These are phyloP conservation scores for Morinoia aosen DNA, from an alignment of 2,888 invertebrate genomes.

Conservation along the genomic window DNA sequence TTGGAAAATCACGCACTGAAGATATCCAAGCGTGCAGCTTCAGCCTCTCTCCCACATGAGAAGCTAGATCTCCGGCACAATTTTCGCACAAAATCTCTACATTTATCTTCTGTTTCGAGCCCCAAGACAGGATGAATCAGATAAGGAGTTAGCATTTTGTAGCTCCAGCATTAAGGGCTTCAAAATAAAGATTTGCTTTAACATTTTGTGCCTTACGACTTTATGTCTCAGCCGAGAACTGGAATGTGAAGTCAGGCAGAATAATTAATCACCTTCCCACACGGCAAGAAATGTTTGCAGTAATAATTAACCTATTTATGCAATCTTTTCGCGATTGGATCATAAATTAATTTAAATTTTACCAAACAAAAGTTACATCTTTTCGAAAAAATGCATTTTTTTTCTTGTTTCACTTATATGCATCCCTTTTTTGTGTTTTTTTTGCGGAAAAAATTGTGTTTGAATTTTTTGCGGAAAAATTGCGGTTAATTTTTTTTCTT, in stretches of 20 bases:
- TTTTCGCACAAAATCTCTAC: background rate
- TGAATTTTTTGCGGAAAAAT: too few species aligned
- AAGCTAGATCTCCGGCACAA: background rate
- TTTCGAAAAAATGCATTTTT: too few species aligned
- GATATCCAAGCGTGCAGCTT: background rate
- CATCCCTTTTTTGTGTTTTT: too few species aligned
- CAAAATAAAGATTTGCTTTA: background rate
- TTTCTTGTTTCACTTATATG: too few species aligned
- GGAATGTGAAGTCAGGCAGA: background rate
- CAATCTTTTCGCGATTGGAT: too few species aligned
- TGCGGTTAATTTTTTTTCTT: too few species aligned
- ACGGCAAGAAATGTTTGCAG: too few species aligned
- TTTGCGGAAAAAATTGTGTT: too few species aligned
- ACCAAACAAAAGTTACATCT: too few species aligned
- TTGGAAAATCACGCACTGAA: background rate
- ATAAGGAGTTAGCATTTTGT: background rate
- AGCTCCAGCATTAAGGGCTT: background rate
- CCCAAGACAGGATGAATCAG: background rate
- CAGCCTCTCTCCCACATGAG: background rate
- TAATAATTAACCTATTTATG: too few species aligned
- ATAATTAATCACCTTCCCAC: background rate
- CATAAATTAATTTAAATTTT: too few species aligned
- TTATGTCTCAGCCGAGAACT: background rate
- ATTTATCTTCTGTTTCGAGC: background rate
- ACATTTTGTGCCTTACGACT: background rate